Evolutionary conservation across 1,140 invertebrate species (phyloP), one percentile per base, ranked within the genome.

Genomic region (Apis laboriosa): DNA sequence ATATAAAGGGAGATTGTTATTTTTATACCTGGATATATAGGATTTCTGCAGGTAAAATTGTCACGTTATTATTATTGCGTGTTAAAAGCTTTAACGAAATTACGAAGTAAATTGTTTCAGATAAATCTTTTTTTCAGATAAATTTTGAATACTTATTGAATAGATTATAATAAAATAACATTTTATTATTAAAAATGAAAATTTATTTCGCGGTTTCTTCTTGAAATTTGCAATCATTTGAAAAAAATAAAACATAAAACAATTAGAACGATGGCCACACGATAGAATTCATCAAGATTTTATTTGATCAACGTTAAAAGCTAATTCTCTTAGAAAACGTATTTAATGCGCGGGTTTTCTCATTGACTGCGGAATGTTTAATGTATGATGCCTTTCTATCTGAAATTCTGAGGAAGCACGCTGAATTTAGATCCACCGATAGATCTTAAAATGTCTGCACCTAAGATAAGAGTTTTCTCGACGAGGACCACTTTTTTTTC

Each of bases 391-490:
- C n/a, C 15, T 61, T 82, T 82, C 73, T 77, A 82, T 82, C 80
- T 77, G 64, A 70, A 77, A 83, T 78, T 71, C 81, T 78, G 75
- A 78, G 53, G 75, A 71, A 74, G 49, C 58, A 55, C 49, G 56
- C 17, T 56, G 78, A 84, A 75, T 80, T 75, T 80, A 80, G 71
- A 80, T 80, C 70, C 70, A 24, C 49, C 24, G 34, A 51, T 49
- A 60, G 70, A 84, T 84, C 72, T 80, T 70, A 68, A 70, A 84
- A 80, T 80, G 72, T 64, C 80, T 28, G 61, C 66, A 77, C 21
- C 80, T 72, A 77, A 83, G 84, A 83, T 83, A 85, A 85, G 80
- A 73, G 67, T 83, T 77, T 85, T 60, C 84, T 83, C 51, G 34
- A 61, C 51, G 19, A 70, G 64, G 66, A 71, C 49, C 77, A 75